Base-by-base conservation (phyloP, 2,797 vertebrate genomes). In the Heliangelus exortis region DNA sequence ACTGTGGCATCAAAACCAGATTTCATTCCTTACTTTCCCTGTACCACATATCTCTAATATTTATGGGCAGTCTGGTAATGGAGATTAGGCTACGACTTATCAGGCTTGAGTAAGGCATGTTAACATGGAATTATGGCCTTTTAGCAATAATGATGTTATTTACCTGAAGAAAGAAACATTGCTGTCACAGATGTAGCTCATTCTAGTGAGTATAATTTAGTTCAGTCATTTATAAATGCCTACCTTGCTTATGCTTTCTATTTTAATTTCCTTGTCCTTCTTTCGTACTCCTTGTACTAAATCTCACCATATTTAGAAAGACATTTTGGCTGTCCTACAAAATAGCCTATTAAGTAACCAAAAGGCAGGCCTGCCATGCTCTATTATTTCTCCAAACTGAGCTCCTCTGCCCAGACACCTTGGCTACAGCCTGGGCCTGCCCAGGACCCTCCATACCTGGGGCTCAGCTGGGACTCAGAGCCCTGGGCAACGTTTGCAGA, bases 221-320 rank as follows among this genome's bases (percentile, higher is more conserved):
- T 72, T 93, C 92, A 89, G 89, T 94, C 93, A 92, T 93, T 95
- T 95, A 96, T 96, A 95, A 95, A 94, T 67, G 92, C 92, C 96
- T 94, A 90, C 87, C 89, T 96, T 83, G 91, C 85, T 81, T 94
- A 54, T 11, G 90, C 87, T 93, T 93, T 89, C 95, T 92, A 91
- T 93, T 95, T 94, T 96, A 96, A 95, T 96, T 96, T 93, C 91
- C 87, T 89, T 81, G 62, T 89, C 81, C 77, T 93, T 81, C 87
- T 95, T 85, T 48, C 82, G 66, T 29, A 79, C 66, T 84, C 82
- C 85, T 90, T 62, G 69, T 69, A 81, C 82, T 92, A 93, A 82
- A 92, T 82, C 90, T 87, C 39, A 19, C 87, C 47, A 2, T 84
- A 91, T 65, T 91, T 79, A 91, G 82, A 47, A 54, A 69, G 88